A percentile compares a stretch with the other conserved stretches of the same genome.
phyloP scores from a whole-genome alignment of 2,113 vertebrate species.

The Lycaon pictus region DNA sequence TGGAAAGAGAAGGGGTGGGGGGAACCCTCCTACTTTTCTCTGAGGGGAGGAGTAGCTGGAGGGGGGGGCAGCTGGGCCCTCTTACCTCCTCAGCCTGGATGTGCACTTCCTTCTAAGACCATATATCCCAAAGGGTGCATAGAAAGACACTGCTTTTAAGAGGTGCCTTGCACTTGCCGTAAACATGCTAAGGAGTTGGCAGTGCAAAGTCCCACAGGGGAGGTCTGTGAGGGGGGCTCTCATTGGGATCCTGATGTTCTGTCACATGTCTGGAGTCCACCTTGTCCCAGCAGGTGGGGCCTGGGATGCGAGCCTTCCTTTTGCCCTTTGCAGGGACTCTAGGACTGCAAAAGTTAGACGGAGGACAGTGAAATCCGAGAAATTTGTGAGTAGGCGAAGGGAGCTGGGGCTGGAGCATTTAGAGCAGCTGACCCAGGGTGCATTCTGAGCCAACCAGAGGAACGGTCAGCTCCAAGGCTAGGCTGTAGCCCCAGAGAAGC shows the following conservation, averaged over 20 bases:
- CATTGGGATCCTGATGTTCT: not conserved
- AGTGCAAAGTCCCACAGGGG: not conserved
- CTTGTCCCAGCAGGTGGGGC: not conserved
- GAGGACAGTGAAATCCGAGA: not conserved
- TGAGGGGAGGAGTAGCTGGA: not conserved
- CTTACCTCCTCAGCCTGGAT: not conserved
- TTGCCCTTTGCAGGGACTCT: not conserved
- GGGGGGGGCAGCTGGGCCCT: not conserved
- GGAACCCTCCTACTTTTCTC: not conserved
- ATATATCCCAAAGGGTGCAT: not conserved
- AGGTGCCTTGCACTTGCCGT: not conserved
- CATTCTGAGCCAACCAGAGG: not conserved
- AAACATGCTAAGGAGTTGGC: not conserved
- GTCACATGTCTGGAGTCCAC: not conserved
- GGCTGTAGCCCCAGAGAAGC: not conserved
- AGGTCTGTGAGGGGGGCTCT: not conserved
- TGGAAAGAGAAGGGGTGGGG: too few species aligned
- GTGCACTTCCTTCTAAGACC: not conserved
- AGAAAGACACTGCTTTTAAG: not conserved
- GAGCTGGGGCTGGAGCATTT: not conserved
- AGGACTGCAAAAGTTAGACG: not conserved
- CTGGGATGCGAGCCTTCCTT: not conserved
- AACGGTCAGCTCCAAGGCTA: rapidly evolving
- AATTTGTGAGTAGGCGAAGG: not conserved
- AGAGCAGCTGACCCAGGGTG: not conserved